Evolutionary conservation across 1,140 invertebrate genomes (phyloP).

Genomic region (Drosophila ercepeae): DNA sequence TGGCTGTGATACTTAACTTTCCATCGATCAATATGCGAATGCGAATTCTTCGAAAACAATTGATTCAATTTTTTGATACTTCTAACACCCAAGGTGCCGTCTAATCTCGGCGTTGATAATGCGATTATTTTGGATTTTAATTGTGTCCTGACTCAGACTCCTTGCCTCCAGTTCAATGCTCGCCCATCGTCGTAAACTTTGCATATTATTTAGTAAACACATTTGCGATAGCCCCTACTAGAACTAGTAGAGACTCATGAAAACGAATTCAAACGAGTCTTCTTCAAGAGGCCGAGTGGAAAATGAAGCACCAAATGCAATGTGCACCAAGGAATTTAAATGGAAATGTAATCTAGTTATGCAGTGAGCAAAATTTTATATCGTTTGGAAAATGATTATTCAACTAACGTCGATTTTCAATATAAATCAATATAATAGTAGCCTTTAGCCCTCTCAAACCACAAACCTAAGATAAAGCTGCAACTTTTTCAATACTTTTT

Average conservation of each 20-base stretch:
- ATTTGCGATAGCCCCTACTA: slow-evolving; percentile 10
- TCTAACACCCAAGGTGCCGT: slow-evolving; percentile 45
- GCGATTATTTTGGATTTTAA: slow-evolving; percentile 40
- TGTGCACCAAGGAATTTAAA: slow-evolving; percentile 50
- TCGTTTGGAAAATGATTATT: too few relatives aligned
- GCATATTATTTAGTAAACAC: slow-evolving; percentile 44
- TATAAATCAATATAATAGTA: too few relatives aligned
- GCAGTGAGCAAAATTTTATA: slow-evolving; percentile 24
- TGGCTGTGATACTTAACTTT: slow-evolving; percentile 56
- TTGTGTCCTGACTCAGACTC: slow-evolving; percentile 39
- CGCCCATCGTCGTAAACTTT: slow-evolving; percentile 44
- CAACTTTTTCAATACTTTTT: slow-evolving; percentile 3
- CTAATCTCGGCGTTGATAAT: slow-evolving; percentile 20
- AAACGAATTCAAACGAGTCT: slow-evolving; percentile 38
- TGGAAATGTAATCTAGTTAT: slow-evolving; percentile 34
- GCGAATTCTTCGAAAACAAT: slow-evolving; percentile 54
- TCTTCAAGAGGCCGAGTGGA: slow-evolving; percentile 5
- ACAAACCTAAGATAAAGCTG: too few relatives aligned
- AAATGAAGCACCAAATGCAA: slow-evolving; percentile 39
- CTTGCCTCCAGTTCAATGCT: slow-evolving; percentile 32
- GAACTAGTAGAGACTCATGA: too few relatives aligned
- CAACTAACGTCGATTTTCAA: too few relatives aligned
- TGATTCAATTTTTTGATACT: slow-evolving; percentile 52
- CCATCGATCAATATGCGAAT: slow-evolving; percentile 57
- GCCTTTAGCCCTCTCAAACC: too few relatives aligned